These are phyloP conservation scores for Poecilia wingei DNA, from an alignment of 2,797 vertebrate species.

Conservation along the genomic window DNA sequence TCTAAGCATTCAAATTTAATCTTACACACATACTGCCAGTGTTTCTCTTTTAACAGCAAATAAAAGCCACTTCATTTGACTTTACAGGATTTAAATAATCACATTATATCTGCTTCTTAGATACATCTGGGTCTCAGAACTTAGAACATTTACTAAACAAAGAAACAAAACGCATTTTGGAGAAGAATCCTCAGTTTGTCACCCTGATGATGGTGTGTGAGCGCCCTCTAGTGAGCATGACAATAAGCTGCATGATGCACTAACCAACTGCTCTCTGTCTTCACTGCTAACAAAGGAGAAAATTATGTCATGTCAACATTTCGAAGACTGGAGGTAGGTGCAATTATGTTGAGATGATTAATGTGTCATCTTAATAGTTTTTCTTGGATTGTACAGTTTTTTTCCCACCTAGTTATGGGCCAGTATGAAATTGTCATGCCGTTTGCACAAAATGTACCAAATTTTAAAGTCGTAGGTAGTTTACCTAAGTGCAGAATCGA, in stretches of 20 bases:
- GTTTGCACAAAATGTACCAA: neutral
- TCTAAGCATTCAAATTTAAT: neutral
- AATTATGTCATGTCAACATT: constrained; percentile 99
- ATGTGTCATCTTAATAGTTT: neutral
- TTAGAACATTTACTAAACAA: neutral
- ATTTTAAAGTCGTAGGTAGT: neutral
- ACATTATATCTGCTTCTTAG: neutral
- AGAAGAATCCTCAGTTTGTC: neutral
- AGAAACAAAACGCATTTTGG: neutral
- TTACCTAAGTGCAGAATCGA: neutral
- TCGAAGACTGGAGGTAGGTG: constrained; percentile 99
- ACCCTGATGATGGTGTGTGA: constrained; percentile 13
- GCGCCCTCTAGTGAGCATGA: constrained; percentile 61
- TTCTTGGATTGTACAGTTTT: neutral
- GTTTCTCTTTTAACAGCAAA: neutral
- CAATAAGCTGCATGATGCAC: constrained; percentile 57
- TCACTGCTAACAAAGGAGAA: constrained; percentile 96
- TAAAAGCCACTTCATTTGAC: neutral
- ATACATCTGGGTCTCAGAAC: neutral
- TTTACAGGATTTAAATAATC: neutral
- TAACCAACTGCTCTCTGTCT: constrained; percentile 81
- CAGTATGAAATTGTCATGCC: neutral
- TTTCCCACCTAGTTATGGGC: neutral
- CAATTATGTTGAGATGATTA: neutral
- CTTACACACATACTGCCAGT: neutral